phyloP scores from a whole-genome alignment of 2,888 invertebrate genomes.

The Rhagophthalmus giganteus region DNA sequence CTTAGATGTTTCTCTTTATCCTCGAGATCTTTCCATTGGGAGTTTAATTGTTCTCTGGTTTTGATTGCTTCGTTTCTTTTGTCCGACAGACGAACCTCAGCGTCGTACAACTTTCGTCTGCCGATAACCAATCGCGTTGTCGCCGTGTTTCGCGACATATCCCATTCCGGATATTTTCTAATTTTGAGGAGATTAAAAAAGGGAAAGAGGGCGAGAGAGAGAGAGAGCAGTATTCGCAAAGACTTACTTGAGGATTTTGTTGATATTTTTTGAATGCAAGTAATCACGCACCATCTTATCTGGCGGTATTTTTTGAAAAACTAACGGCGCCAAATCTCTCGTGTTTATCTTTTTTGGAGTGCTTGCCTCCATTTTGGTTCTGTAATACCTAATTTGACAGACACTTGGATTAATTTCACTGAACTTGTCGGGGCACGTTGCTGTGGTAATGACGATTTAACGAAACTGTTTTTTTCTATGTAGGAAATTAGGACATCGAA shows the following conservation, averaged over 20 bases:
- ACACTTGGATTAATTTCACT: no score
- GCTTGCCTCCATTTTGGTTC: no score
- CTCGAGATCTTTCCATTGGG: slow-evolving; percentile 61
- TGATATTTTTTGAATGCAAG: slow-evolving; percentile 56
- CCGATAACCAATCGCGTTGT: slow-evolving; percentile 61
- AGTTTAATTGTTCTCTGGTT: slow-evolving; percentile 57
- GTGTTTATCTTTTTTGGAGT: slow-evolving; percentile 4
- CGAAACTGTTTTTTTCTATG: no score
- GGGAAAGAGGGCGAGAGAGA: slow-evolving; percentile 1
- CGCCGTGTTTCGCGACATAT: slow-evolving; percentile 61
- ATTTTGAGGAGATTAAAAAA: background rate
- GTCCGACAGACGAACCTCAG: slow-evolving; percentile 56
- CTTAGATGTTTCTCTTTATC: slow-evolving; percentile 59
- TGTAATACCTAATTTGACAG: no score
- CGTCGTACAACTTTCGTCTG: slow-evolving; percentile 58
- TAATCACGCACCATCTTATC: slow-evolving; percentile 60
- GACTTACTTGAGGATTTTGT: slow-evolving; percentile 5
- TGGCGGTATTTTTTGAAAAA: slow-evolving; percentile 58
- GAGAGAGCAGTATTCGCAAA: background rate
- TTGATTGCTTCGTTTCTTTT: slow-evolving; percentile 56
- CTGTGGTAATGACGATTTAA: no score
- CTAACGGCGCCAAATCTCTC: slow-evolving; percentile 34
- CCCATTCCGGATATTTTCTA: slow-evolving; percentile 67
- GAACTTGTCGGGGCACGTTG: no score
- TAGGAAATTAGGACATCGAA: no score